A percentile compares a stretch with the other conserved stretches of the same genome.
Evolutionary conservation across 2,797 vertebrate species (phyloP).

Genomic region (Molossus molossus): DNA sequence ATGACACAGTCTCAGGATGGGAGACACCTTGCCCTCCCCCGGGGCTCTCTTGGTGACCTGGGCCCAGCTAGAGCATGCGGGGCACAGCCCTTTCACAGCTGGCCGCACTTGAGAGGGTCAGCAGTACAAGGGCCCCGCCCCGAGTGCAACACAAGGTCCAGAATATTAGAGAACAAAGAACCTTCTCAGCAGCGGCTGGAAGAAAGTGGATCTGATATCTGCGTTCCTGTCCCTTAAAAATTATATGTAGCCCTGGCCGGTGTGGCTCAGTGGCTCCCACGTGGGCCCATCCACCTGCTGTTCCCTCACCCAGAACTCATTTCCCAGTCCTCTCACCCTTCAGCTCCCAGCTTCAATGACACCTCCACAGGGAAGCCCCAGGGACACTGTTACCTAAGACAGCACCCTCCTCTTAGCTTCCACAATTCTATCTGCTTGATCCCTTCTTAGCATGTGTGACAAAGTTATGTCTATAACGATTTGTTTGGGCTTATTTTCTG

Average conservation of each 20-base stretch:
- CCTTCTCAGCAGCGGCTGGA: background rate
- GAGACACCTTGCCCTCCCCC: rapidly evolving
- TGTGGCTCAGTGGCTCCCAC: too few relatives aligned
- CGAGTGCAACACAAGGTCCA: background rate
- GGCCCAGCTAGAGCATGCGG: background rate
- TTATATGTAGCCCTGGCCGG: background rate
- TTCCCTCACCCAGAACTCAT: background rate
- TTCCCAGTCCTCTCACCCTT: background rate
- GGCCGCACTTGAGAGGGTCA: background rate
- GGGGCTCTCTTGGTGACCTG: background rate
- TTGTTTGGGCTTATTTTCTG: background rate
- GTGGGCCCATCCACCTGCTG: too few relatives aligned
- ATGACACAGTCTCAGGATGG: background rate
- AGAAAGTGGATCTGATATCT: background rate
- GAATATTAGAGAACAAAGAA: background rate
- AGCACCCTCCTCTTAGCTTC: background rate
- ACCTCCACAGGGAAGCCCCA: background rate
- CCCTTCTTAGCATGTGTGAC: background rate
- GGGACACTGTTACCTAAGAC: background rate
- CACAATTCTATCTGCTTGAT: background rate
- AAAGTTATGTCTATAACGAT: background rate
- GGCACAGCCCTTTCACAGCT: background rate
- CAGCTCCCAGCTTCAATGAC: background rate
- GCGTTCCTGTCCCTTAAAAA: background rate
- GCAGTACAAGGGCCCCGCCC: background rate